phyloP scores from a whole-genome alignment of 2,888 invertebrate genomes.

The Lepidocyrtoides sp. region DNA sequence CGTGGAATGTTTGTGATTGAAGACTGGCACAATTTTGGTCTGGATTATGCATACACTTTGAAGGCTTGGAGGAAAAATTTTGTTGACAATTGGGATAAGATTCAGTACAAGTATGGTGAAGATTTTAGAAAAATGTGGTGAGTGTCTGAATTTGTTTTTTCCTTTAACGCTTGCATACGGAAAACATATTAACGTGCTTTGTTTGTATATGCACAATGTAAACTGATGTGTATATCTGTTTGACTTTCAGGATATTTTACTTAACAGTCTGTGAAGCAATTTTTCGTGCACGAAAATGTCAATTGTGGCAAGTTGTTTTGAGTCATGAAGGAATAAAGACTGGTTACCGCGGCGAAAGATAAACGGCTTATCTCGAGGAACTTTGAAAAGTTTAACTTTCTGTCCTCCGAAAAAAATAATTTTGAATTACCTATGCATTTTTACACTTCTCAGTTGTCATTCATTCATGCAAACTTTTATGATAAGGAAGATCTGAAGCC shows the following conservation, averaged over 20 bases:
- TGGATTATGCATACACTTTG: constrained; percentile 48
- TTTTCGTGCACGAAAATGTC: background rate
- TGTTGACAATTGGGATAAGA: constrained; percentile 18
- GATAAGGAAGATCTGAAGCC: no score
- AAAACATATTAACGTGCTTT: no score
- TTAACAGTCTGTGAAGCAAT: background rate
- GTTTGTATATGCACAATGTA: no score
- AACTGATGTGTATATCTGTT: background rate
- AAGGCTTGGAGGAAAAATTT: constrained; percentile 54
- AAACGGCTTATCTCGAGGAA: no score
- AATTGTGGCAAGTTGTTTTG: constrained; percentile 25
- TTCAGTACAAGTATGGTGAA: constrained; percentile 47
- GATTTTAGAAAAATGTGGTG: constrained; percentile 12
- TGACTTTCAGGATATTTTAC: background rate
- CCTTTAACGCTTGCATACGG: no score
- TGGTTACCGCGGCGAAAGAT: background rate
- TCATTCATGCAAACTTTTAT: no score
- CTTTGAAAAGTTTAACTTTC: no score
- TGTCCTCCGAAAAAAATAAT: no score
- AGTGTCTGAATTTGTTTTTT: background rate
- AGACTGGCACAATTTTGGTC: constrained; percentile 56
- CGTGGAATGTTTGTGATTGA: constrained; percentile 38
- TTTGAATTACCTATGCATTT: no score
- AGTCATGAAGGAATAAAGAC: background rate
- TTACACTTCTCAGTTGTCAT: no score